Evolutionary conservation across 1,140 invertebrate species (phyloP).

Genomic region (Pachyrhynchus sulphureomaculatus): DNA sequence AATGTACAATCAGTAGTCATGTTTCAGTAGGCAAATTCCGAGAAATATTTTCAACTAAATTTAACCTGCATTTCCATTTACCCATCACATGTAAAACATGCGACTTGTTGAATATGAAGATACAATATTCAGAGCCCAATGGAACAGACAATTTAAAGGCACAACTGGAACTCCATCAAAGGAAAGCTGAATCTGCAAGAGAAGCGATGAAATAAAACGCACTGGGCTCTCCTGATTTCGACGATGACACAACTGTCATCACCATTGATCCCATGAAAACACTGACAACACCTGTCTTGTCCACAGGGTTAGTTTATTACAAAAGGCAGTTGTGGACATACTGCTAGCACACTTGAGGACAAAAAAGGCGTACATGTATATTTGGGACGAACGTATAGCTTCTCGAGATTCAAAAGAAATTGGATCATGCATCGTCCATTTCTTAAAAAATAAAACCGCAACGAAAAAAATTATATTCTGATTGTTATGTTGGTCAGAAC

Average conservation of each 20-base stretch:
- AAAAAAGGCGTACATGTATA: no score
- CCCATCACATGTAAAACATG: slow-evolving; percentile 22
- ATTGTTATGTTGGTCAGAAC: slow-evolving; percentile 33
- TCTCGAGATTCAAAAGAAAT: slow-evolving; percentile 27
- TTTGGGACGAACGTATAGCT: no score
- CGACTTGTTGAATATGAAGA: slow-evolving; percentile 18
- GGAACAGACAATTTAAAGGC: slow-evolving; percentile 3
- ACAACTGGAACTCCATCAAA: slow-evolving; percentile 17
- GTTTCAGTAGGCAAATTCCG: no score
- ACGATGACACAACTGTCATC: slow-evolving; percentile 10
- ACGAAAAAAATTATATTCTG: slow-evolving; percentile 30
- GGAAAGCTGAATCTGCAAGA: slow-evolving; percentile 15
- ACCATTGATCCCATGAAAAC: slow-evolving; percentile 33
- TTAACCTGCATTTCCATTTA: slow-evolving; percentile 18
- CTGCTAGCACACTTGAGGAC: slow-evolving; percentile 23
- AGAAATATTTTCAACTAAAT: neutral
- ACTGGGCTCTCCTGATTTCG: neutral
- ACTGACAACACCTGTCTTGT: slow-evolving; percentile 18
- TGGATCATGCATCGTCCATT: no score
- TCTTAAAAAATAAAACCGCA: slow-evolving; percentile 24
- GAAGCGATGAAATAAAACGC: slow-evolving; percentile 10
- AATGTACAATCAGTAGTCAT: no score
- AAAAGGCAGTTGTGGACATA: slow-evolving; percentile 33
- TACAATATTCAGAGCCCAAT: neutral
- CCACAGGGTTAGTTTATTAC: slow-evolving; percentile 25